These are phyloP conservation scores for Platysternon megacephalum DNA, from an alignment of 2,113 vertebrate genomes.

Conservation along the genomic window DNA sequence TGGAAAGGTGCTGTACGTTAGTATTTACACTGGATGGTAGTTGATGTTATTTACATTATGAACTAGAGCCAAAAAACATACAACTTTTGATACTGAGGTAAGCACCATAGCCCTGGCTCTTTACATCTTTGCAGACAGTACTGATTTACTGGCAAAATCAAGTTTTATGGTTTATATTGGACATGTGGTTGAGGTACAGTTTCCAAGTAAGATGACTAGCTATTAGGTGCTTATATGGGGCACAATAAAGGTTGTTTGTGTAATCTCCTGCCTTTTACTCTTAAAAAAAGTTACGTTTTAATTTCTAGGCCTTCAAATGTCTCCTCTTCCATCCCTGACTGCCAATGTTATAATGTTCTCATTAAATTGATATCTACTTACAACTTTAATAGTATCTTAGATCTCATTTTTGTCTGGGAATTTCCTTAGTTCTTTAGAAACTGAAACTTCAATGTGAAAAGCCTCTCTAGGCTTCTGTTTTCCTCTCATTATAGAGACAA, in stretches of 20 bases:
- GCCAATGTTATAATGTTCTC: neutral
- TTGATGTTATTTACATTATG: neutral
- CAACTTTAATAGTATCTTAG: neutral
- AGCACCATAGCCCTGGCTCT: neutral
- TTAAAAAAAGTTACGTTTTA: neutral
- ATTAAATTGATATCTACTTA: neutral
- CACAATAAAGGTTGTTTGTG: accelerated
- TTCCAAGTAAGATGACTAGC: neutral
- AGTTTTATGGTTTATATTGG: neutral
- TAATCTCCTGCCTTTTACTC: neutral
- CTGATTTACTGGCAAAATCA: constrained; percentile 7
- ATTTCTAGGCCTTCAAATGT: neutral
- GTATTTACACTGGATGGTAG: neutral
- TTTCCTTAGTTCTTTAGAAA: neutral
- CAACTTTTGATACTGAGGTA: neutral
- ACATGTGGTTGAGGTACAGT: neutral
- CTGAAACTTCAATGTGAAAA: neutral
- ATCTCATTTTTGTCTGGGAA: neutral
- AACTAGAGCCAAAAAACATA: neutral
- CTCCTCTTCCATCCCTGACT: neutral
- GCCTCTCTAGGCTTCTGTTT: neutral
- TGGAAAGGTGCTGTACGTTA: neutral
- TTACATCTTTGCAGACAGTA: neutral
- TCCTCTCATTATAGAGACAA: neutral
- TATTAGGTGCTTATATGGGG: neutral